Base-by-base conservation (phyloP, 1,140 invertebrate species). In the Lutraria rhynchaena region DNA sequence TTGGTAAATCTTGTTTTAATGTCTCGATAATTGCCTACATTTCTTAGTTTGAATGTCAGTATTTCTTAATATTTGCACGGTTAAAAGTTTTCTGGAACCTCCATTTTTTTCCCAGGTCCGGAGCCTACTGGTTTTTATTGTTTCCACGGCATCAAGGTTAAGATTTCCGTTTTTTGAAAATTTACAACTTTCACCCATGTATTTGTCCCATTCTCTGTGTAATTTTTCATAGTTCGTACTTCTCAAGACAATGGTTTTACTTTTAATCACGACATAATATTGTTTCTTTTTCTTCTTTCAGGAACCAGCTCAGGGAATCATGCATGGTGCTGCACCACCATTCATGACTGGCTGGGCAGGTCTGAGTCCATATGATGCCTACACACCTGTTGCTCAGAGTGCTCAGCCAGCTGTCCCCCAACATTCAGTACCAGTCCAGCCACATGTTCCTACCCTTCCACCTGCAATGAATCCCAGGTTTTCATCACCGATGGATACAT, bases 271-370 rank as follows among this genome's bases (percentile, higher is more conserved):
- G n/a, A 13, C 46, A n/a, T n/a, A n/a, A n/a, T n/a, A n/a, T n/a
- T n/a, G n/a, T 22, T 22, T 27, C 19, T 67, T 37, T 55, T 4
- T 71, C 41, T 35, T 49, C 4, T 74, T 80, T 80, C 55, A 65
- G 63, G 61, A 58, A 24, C 33, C 9, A 57, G 44, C 76, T 80
- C 65, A 80, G 76, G 76, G 51, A 78, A 80, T 53, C 44, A 80
- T 80, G 76, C 63, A 80, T 60, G 76, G 76, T 41, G 65, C 76
- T 35, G 63, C 76, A n/a, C 24, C 60, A n/a, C 65, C 76, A 27
- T 80, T 55, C 46, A 11, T 51, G 3, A 17, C 71, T 1, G 57
- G 71, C 33, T 80, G 76, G 76, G 31, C 46, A 22, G 63, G 63
- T 5, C 29, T 70, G 1, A 37, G 61, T 22, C 24, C 49, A 9